Conservation (phyloP, 1,140 invertebrate genomes). For the Streblospio benedicti region DNA sequence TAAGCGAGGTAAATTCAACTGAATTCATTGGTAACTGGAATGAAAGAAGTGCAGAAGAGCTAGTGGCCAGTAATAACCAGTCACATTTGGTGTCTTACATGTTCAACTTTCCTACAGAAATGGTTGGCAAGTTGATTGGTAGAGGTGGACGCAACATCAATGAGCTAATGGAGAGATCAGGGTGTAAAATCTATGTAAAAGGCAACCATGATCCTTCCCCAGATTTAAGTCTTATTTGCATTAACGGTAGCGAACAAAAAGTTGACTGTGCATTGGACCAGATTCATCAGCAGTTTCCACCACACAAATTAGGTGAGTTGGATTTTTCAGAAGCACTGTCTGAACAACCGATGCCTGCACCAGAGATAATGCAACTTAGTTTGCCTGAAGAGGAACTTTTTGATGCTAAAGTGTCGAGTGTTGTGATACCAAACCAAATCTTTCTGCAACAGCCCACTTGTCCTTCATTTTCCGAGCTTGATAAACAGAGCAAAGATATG, state of each 20-base stretch:
- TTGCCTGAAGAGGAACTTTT: constrained; percentile 84
- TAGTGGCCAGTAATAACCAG: too few relatives aligned
- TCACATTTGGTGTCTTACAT: too few relatives aligned
- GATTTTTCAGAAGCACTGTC: constrained; percentile 62
- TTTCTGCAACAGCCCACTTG: constrained; percentile 91
- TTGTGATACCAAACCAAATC: constrained; percentile 73
- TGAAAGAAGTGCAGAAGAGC: too few relatives aligned
- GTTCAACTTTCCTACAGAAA: constrained; percentile 64
- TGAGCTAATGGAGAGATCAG: constrained; percentile 66
- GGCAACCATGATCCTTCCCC: too few relatives aligned
- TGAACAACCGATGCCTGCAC: constrained; percentile 49
- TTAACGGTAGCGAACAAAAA: constrained; percentile 58
- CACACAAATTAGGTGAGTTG: constrained; percentile 66
- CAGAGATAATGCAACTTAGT: constrained; percentile 61
- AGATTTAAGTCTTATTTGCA: too few relatives aligned
- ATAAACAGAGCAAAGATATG: constrained; percentile 61
- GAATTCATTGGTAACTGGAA: too few relatives aligned
- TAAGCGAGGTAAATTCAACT: too few relatives aligned
- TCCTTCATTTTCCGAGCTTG: constrained; percentile 74
- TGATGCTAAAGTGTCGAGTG: constrained; percentile 76
- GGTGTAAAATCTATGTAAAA: constrained; percentile 68
- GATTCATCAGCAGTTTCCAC: constrained; percentile 74
- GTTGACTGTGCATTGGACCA: constrained; percentile 70
- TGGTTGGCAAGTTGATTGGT: constrained; percentile 82
- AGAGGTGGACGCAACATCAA: constrained; percentile 71